These are phyloP conservation scores for Darevskia nairensis DNA, from an alignment of 2,797 vertebrate species.

Conservation along the genomic window DNA sequence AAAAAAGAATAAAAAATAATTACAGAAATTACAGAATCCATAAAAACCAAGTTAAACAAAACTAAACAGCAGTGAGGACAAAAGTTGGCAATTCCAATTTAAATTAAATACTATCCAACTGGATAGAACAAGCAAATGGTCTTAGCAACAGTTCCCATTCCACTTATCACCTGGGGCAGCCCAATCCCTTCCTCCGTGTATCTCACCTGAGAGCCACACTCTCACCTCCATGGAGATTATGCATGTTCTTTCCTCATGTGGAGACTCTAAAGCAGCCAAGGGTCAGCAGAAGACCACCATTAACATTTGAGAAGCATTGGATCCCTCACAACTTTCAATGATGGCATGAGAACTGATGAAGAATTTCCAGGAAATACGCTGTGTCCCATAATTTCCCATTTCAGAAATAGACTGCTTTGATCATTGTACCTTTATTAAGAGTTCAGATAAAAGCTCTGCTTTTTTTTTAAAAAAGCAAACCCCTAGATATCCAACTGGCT, in stretches of 20 bases:
- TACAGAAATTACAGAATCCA: too few relatives aligned
- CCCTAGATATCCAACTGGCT: neutral
- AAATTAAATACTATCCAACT: too few relatives aligned
- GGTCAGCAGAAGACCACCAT: neutral
- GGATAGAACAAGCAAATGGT: too few relatives aligned
- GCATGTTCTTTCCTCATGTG: neutral
- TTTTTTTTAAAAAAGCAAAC: neutral
- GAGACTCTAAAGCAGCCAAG: neutral
- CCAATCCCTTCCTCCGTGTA: too few relatives aligned
- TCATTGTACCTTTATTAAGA: neutral
- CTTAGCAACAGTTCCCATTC: too few relatives aligned
- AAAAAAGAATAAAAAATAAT: too few relatives aligned
- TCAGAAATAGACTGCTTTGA: neutral
- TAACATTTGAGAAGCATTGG: neutral
- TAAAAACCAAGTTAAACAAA: too few relatives aligned
- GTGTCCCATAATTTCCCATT: neutral
- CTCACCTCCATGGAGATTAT: neutral
- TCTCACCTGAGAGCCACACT: too few relatives aligned
- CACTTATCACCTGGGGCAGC: too few relatives aligned
- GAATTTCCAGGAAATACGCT: neutral
- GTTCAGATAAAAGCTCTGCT: neutral
- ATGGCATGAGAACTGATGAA: neutral
- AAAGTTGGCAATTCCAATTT: too few relatives aligned
- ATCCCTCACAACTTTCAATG: neutral
- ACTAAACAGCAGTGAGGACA: too few relatives aligned